Evolutionary conservation across 2,888 invertebrate species (phyloP), one percentile per base, ranked within the genome.

Genomic region (Mongoloraphidia duomilia): DNA sequence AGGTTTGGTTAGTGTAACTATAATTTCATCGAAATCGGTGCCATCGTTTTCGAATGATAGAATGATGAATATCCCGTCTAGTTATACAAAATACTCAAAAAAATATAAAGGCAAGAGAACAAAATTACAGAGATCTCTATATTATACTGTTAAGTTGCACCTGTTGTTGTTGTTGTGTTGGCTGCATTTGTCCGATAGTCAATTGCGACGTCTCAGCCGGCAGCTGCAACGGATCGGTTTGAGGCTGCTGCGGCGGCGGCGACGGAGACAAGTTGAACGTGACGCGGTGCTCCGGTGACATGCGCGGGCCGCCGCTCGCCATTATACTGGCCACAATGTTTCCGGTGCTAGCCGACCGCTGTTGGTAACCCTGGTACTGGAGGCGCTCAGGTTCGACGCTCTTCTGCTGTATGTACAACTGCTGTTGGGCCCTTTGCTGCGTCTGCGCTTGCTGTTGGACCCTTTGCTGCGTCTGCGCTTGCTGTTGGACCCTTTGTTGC

Each of bases 211-310:
- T 6, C 26, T 26, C 26, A 6, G 26, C 26, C 26, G 26, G 26
- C 26, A 26, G 26, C 26, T 26, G 26, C 26, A 26, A 26, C 6
- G 26, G 26, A 26, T 26, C 26, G 41, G 49, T 33, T 12, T 17
- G 13, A n/a, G 36, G 12, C 26, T 14, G 35, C 33, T 33, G 37
- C 1, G 68, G 58, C 1, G 72, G 71, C 42, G 72, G 72, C 10
- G 72, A 72, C 34, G 73, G 73, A 26, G 26, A 26, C 61, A 73
- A 63, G 57, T 73, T 73, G 57, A 73, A 73, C 33, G 51, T 43
- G 9, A 70, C 61, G 14, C 56, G 47, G 17, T 54, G 50, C 34
- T 61, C 53, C 14, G 55, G 38, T 9, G 48, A 48, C 10, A 50
- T 36, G 46, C 50, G 49, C 37, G 34, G 14, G 2, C 13, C 33